Evolutionary conservation across 2,888 invertebrate genomes (phyloP).

Genomic region (Stramonita haemastoma): DNA sequence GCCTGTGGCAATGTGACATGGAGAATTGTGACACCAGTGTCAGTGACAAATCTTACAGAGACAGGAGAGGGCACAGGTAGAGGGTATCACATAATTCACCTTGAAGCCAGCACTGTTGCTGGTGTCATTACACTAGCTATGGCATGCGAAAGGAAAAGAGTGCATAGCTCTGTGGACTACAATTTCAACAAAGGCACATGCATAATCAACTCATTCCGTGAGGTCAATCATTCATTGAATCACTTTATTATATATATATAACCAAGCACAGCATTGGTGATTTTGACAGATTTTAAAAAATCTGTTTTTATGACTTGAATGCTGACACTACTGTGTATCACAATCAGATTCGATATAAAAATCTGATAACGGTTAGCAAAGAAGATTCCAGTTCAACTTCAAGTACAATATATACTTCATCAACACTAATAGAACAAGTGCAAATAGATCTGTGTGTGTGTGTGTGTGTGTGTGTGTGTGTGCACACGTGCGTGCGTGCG

Average conservation of each 20-base stretch:
- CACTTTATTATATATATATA: too few relatives aligned
- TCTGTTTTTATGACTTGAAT: too few relatives aligned
- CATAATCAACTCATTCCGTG: too few relatives aligned
- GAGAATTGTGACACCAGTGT: background rate
- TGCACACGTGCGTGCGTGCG: background rate
- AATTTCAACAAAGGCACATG: background rate
- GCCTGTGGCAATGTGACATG: constrained; percentile 13
- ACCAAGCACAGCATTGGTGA: too few relatives aligned
- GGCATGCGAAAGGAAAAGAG: background rate
- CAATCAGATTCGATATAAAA: too few relatives aligned
- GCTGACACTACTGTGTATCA: too few relatives aligned
- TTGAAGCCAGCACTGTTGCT: background rate
- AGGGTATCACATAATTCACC: constrained; percentile 34
- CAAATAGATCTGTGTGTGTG: background rate
- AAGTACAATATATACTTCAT: too few relatives aligned
- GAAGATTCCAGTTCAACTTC: too few relatives aligned
- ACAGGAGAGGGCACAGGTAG: constrained; percentile 31
- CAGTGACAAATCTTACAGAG: constrained; percentile 15
- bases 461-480: background rate
- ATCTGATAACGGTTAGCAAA: too few relatives aligned
- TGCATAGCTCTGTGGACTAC: background rate
- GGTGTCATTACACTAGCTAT: background rate
- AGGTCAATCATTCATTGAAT: too few relatives aligned
- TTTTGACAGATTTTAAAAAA: too few relatives aligned
- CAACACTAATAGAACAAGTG: too few relatives aligned